These are phyloP conservation scores for Anarrhichthys ocellatus DNA, from an alignment of 2,113 vertebrate species.

Conservation along the genomic window DNA sequence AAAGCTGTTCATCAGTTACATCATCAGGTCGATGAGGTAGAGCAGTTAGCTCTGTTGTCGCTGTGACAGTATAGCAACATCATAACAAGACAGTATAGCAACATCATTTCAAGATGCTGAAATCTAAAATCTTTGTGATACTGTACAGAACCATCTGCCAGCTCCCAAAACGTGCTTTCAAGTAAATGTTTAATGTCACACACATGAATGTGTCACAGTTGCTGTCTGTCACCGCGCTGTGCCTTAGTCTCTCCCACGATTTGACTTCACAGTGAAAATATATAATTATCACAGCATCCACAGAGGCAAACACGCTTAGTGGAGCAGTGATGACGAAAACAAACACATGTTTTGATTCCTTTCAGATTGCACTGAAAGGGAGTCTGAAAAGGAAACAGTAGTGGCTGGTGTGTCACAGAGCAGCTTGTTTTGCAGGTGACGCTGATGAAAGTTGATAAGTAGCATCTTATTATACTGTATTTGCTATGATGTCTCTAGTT, in stretches of 20 bases:
- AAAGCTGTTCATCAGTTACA: neutral
- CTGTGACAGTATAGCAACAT: neutral
- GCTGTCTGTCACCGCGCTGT: neutral
- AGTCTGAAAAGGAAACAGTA: conserved; percentile 3
- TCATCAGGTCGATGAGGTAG: neutral
- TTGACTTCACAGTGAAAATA: conserved; percentile 19
- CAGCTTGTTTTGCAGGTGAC: neutral
- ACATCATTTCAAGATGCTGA: neutral
- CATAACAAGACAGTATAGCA: neutral
- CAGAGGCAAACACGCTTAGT: neutral
- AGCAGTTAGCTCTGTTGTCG: neutral
- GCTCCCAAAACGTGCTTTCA: neutral
- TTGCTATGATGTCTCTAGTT: neutral
- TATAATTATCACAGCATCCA: neutral
- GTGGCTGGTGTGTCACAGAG: neutral
- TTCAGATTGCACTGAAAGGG: neutral
- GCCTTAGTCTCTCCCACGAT: neutral
- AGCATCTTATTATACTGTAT: neutral
- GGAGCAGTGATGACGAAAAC: conserved; percentile 6
- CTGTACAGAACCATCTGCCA: neutral
- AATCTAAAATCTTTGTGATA: neutral
- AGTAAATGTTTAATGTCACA: conserved; percentile 5
- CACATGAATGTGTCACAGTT: neutral
- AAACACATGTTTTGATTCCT: neutral
- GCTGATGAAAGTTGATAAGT: conserved; percentile 4